Base-by-base conservation (phyloP, 2,113 vertebrate genomes). In the Nestor notabilis region DNA sequence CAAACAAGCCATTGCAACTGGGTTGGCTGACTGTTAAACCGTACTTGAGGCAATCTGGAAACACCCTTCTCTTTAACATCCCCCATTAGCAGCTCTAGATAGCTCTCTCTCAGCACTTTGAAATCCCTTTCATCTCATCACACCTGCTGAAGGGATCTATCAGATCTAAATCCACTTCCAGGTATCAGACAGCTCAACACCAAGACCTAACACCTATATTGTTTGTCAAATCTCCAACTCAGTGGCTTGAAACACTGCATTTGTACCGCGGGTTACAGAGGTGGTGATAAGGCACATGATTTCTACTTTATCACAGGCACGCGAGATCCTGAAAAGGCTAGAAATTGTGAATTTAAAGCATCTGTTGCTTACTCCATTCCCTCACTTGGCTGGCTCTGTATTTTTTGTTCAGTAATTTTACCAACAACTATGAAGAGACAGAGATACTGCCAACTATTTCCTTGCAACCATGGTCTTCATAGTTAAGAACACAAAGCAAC, bases 281-380 rank as follows among this genome's bases (percentile, higher is more conserved):
- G 0, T 24, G 35, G 44, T 44, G 16, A 33, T 4, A 28, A 28
- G 0, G 1, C 21, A 44, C 7, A 1, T 2, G 21, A 66, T 49
- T 68, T 75, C 16, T 41, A 58, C 28, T 74, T 15, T 58, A 10
- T 61, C 35, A 23, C 33, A 76, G 18, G 53, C 6, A 35, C 3
- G 29, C 0, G 2, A 39, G 44, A 70, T 35, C 13, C 20, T 31
- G 24, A 44, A 78, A 61, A 70, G 50, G 13, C 46, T 58, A 28
- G 9, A 49, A 74, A 25, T 10, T 66, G 28, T 35, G 19, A 83
- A 77, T 58, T 58, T 69, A 52, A 61, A 83, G 31, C 21, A 79
- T 21, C 7, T 46, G n/a, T 31, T 33, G 18, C 39, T 72, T 49
- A 35, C 8, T 49, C 71, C 3, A 0, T 49, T 64, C 27, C 21